Evolutionary conservation across 2,888 invertebrate genomes (phyloP), one percentile per base, ranked within the genome.

Genomic region (Cataglyphis altisquamis): DNA sequence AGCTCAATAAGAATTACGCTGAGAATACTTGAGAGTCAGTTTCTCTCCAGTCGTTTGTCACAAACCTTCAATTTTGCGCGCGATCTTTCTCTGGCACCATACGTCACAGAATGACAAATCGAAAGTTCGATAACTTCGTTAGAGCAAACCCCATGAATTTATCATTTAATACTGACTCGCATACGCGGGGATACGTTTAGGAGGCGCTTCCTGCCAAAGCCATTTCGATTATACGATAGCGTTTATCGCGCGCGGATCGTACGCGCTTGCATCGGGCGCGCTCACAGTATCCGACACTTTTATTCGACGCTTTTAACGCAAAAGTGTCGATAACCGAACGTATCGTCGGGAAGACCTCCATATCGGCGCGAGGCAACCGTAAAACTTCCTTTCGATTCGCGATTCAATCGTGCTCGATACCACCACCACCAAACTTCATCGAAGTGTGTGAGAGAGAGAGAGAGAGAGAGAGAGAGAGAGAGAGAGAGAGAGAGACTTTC

Each of bases 161-260:
- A 25, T 21, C 25, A 68, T 78, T 52, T 78, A 70, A 60, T 8
- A 70, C 57, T 18, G 18, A 3, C 32, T 70, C 36, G 45, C 57
- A 41, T 67, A 67, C 21, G 55, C 45, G 18, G 55, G 15, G 32
- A 57, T 60, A 70, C 18, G 29, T 70, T 80, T 80, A 70, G 25
- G 60, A 80, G 60, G 18, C 60, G 12, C 36, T 80, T 70, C 45
- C 70, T 29, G 21, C n/a, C 18, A 25, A 10, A 18, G 45, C 45
- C 41, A 32, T 80, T 60, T 70, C 60, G 60, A 60, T 60, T 60
- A 60, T 75, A 64, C 75, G 75, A 81, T 75, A 64, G 55, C 39
- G 21, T 81, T 74, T 75, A 81, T 64, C 80, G 62, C 32, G 29
- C 32, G 18, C 6, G 55, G 32, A 52, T 68, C 78, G 32, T 15